Conservation (phyloP, 2,888 invertebrate species). For the Stenotaenia linearis region DNA sequence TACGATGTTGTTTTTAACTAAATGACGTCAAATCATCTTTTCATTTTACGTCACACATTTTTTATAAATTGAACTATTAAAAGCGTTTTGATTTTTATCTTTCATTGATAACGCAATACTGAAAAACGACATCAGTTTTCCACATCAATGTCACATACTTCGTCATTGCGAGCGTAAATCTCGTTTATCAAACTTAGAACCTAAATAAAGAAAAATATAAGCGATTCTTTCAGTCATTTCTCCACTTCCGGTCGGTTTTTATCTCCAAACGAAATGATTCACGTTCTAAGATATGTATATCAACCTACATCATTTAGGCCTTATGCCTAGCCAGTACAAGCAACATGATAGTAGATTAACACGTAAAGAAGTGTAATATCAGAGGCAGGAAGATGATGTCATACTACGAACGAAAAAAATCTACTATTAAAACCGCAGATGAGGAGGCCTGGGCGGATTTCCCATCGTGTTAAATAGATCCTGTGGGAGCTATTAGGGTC, state of each 20-base stretch:
- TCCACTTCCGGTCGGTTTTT: background rate
- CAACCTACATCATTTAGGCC: background rate
- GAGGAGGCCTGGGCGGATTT: background rate
- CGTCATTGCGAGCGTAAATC: too few species aligned
- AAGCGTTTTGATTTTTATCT: too few species aligned
- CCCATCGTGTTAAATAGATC: background rate
- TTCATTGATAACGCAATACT: too few species aligned
- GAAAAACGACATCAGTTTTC: too few species aligned
- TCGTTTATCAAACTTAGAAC: too few species aligned
- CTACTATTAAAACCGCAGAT: background rate
- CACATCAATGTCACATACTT: too few species aligned
- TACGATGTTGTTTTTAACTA: too few species aligned
- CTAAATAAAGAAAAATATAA: background rate
- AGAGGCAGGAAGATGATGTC: background rate
- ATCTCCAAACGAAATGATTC: background rate
- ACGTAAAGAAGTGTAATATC: background rate
- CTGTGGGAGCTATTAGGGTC: background rate
- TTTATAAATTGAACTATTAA: too few species aligned
- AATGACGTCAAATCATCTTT: too few species aligned
- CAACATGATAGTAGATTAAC: background rate
- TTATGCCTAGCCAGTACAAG: background rate
- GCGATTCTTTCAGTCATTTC: background rate
- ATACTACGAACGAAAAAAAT: background rate
- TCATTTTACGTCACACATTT: too few species aligned
- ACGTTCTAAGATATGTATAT: background rate